Base-by-base conservation (phyloP, 2,797 vertebrate species). In the Oophaga sylvatica region DNA sequence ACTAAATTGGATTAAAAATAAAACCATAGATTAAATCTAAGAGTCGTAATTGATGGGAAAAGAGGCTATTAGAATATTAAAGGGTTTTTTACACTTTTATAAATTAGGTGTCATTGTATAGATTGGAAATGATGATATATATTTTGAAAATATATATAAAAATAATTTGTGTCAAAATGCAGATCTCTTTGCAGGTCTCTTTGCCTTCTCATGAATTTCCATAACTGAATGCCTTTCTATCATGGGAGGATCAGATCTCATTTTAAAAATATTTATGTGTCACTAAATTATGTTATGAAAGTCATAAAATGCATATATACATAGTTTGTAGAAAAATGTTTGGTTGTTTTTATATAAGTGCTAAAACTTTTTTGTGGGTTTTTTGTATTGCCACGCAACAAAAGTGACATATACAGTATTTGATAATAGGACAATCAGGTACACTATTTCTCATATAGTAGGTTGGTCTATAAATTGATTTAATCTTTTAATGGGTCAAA, bases 1-100 rank as follows among this genome's bases (percentile, higher is more conserved):
- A 85, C 7, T 76, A 88, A 89, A 93, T 86, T 89, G 75, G 57
- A 83, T 83, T 83, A 63, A 83, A 79, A 83, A 80, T 45, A 73
- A 80, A 63, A 70, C 78, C 78, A 81, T 11, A 48, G 19, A n/a
- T 26, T 81, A 88, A 17, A 57, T 45, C 31, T 57, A 86, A 86
- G 70, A 16, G 78, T 13, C 79, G 89, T 87, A 90, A 79, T 26
- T 88, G 83, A 20, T 41, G 81, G 85, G 81, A 82, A 84, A n/a
- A 15, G 90, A 91, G 87, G 8, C 31, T 76, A 59, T 59, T 35
- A 85, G 29, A 20, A 90, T 81, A 85, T 53, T 65, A 83, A 91
- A 57, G 89, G 59, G 68, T 35, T 41, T 86, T 53, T 70, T 70
- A 22, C 29, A 70, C 59, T 80, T 80, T 48, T 60, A 22, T 9